phyloP scores from a whole-genome alignment of 2,797 vertebrate species.

The Holocentrus rufus region DNA sequence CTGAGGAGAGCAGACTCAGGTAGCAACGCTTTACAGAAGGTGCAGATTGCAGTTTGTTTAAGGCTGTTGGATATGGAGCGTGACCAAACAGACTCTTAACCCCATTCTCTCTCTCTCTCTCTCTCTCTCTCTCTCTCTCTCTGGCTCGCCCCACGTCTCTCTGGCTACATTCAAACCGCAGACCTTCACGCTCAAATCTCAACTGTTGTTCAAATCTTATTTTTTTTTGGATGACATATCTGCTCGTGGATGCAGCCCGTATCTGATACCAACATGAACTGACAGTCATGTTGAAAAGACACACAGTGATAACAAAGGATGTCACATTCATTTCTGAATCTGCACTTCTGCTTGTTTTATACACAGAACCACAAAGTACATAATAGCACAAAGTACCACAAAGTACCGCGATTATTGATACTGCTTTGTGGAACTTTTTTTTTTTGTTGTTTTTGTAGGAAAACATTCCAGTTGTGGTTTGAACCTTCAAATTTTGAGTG shows the following conservation, averaged over 20 bases:
- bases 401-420: slow-evolving; percentile 14
- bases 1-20: slow-evolving; percentile 18
- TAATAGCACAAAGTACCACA: slow-evolving; percentile 15
- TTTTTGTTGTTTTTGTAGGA: too few species aligned
- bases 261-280: not conserved
- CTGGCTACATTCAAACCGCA: too few species aligned
- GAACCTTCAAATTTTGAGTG: too few species aligned
- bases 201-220: too few species aligned
- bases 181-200: too few species aligned
- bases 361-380: slow-evolving; percentile 18
- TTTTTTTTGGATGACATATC: too few species aligned
- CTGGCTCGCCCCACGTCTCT: not conserved
- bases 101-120: slow-evolving; percentile 37
- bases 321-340: not conserved
- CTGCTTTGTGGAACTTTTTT: slow-evolving; percentile 19
- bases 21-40: slow-evolving; percentile 54
- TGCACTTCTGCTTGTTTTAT: slow-evolving; percentile 11
- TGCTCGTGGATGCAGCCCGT: not conserved
- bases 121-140: not conserved
- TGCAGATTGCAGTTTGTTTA: slow-evolving; percentile 64
- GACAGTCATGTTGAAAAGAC: not conserved
- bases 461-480: too few species aligned
- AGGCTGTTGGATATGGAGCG: slow-evolving; percentile 56
- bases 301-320: not conserved
- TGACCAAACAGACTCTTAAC: slow-evolving; percentile 59